Percentiles rank a stretch among this genome's conserved stretches.
phyloP scores from a whole-genome alignment of 37 sponge, comb jelly and placozoan genomes.

The Hexactinellida sp. region DNA sequence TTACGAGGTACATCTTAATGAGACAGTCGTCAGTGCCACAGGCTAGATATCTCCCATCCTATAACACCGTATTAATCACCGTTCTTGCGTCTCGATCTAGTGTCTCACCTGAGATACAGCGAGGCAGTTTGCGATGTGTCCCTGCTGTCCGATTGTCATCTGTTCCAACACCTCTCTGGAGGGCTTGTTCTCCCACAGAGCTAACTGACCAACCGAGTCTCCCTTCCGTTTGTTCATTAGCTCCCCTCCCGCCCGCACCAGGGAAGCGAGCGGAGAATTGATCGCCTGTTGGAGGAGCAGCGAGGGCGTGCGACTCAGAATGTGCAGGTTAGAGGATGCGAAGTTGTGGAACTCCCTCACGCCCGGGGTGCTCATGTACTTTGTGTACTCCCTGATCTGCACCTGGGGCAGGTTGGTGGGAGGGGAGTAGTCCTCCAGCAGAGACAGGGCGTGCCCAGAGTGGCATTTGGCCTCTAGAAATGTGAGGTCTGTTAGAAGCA shows the following conservation, averaged over 20 bases:
- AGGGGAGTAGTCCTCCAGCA: conserved; percentile 71
- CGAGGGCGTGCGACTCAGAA: conserved; percentile 38
- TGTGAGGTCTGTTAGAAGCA: conserved; percentile 43
- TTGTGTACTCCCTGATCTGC: conserved; percentile 32
- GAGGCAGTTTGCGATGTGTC: conserved; percentile 37
- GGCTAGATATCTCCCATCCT: conserved; percentile 39
- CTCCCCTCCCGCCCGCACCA: conserved; percentile 26
- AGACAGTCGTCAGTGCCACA: conserved; percentile 59
- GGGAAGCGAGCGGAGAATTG: conserved; percentile 51
- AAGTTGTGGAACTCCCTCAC: conserved; percentile 55
- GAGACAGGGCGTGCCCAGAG: conserved; percentile 47
- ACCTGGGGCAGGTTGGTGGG: conserved; percentile 22
- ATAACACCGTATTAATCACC: too few species aligned
- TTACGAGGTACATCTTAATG: conserved; percentile 50
- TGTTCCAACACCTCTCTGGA: conserved; percentile 34
- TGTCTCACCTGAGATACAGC: conserved; percentile 40
- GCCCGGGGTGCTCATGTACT: conserved; percentile 32
- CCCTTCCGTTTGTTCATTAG: background rate
- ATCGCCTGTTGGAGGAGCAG: conserved; percentile 78
- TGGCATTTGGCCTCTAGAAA: conserved; percentile 61
- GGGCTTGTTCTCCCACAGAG: conserved; percentile 54
- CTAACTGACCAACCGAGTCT: conserved; percentile 27
- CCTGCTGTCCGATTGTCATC: conserved; percentile 37
- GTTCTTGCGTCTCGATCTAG: too few species aligned
- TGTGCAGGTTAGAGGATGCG: conserved; percentile 69